Percentiles rank a stretch among this genome's conserved stretches.
Conservation (phyloP, 2,888 invertebrate genomes). For the Chouioia cunea region DNA sequence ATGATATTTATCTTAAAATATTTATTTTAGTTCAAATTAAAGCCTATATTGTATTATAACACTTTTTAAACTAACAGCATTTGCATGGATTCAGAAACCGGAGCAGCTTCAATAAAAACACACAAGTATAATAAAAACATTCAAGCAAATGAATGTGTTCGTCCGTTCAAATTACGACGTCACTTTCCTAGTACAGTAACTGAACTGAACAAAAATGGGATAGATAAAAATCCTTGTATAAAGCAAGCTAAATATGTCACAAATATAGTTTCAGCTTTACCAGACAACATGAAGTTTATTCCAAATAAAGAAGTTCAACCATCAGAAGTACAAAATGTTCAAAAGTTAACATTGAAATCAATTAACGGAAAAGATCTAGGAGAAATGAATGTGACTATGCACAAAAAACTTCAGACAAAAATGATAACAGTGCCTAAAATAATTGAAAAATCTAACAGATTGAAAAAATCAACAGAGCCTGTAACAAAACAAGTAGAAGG, state of each 20-base stretch:
- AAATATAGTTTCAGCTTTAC: conserved; percentile 30
- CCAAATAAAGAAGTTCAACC: conserved; percentile 39
- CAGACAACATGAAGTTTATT: conserved; percentile 42
- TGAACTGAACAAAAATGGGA: conserved; percentile 10
- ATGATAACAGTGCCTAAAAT: conserved; percentile 47
- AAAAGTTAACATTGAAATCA: conserved; percentile 57
- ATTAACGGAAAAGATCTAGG: conserved; percentile 60
- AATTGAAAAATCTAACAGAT: conserved; percentile 6
- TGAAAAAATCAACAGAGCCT: conserved; percentile 6
- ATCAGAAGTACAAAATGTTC: conserved; percentile 45
- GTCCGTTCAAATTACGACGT: conserved; percentile 56
- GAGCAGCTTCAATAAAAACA: conserved; percentile 15
- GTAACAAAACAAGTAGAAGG: not conserved
- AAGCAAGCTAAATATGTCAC: conserved; percentile 12
- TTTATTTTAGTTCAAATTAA: too few species aligned
- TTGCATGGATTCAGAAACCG: conserved; percentile 34
- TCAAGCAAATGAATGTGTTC: conserved; percentile 50
- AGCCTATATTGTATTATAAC: too few species aligned
- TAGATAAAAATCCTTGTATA: conserved; percentile 8
- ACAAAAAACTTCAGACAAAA: conserved; percentile 47
- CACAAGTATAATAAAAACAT: conserved; percentile 29
- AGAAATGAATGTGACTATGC: conserved; percentile 56
- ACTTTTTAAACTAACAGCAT: too few species aligned
- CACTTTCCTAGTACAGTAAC: conserved; percentile 55
- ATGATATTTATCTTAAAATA: too few species aligned